Evolutionary conservation across 2,888 invertebrate genomes (phyloP).

Genomic region (Agrotis puta): DNA sequence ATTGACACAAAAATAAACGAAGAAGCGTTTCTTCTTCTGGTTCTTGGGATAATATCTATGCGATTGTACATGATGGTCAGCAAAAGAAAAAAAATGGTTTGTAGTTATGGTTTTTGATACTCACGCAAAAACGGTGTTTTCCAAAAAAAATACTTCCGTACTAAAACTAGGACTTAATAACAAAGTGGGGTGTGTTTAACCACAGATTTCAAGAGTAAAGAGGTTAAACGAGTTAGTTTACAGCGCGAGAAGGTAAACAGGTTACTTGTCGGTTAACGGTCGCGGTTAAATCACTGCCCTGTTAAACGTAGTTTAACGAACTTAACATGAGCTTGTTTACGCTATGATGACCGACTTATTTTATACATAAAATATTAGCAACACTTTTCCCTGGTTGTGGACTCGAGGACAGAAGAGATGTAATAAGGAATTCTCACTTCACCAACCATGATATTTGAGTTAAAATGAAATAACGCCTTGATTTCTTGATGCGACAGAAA

Average conservation of each 20-base stretch:
- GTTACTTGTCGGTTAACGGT: conserved; percentile 51
- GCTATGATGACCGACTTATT: conserved; percentile 14
- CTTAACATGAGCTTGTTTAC: conserved; percentile 27
- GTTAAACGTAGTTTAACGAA: conserved; percentile 39
- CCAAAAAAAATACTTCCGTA: no score
- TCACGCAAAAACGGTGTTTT: no score
- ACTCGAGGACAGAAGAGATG: no score
- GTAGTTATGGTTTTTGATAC: no score
- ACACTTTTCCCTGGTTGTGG: not conserved
- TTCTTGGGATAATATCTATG: no score
- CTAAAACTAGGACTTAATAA: not conserved
- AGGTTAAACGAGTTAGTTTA: conserved; percentile 45
- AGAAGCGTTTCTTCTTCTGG: no score
- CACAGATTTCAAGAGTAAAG: conserved; percentile 41
- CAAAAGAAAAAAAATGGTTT: no score
- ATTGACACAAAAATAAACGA: no score
- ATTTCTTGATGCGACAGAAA: no score
- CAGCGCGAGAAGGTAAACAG: conserved; percentile 44
- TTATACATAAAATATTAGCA: not conserved
- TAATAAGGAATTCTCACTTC: no score
- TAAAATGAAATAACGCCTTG: no score
- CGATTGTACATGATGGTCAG: no score
- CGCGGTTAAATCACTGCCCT: conserved; percentile 43
- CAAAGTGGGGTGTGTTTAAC: conserved; percentile 32
- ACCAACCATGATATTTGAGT: not conserved